Evolutionary conservation across 1,140 invertebrate species (phyloP).

Genomic region (Drosophila sucinea): DNA sequence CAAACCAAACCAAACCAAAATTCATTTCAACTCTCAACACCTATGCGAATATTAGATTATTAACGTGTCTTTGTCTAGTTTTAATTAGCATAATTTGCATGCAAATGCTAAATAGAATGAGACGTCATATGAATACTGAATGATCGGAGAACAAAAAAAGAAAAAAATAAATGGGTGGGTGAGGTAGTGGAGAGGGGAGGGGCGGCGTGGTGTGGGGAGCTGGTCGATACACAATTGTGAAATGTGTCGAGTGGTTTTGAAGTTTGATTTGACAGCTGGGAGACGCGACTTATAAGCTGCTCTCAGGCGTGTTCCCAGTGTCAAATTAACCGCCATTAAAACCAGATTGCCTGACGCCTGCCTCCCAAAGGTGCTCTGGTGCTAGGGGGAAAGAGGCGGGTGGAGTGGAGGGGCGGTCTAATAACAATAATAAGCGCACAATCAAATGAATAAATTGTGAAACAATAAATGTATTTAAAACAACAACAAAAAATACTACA

Average conservation of each 20-base stretch:
- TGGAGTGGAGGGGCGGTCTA: conserved; percentile 17
- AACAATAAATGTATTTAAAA: conserved; percentile 44
- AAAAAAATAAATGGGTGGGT: background rate
- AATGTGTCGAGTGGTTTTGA: conserved; percentile 68
- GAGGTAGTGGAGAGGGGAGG: background rate
- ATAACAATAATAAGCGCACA: conserved; percentile 44
- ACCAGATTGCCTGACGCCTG: conserved; percentile 7
- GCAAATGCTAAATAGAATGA: conserved; percentile 74
- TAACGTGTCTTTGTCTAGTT: conserved; percentile 76
- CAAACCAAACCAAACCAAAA: conserved; percentile 31
- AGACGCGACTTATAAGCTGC: conserved; percentile 21
- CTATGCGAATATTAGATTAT: conserved; percentile 58
- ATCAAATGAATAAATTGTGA: conserved; percentile 59
- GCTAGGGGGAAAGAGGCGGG: background rate
- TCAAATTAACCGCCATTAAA: conserved; percentile 73
- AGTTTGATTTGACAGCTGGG: conserved; percentile 69
- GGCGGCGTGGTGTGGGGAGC: background rate
- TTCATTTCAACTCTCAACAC: conserved; percentile 51
- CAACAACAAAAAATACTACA: conserved; percentile 20
- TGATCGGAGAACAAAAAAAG: background rate
- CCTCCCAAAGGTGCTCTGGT: background rate
- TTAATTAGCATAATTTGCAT: conserved; percentile 79
- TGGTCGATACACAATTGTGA: conserved; percentile 47
- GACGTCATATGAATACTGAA: conserved; percentile 11
- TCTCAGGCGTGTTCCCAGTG: conserved; percentile 65